These are phyloP conservation scores for Spatulosminthurus flaviceps DNA, from an alignment of 2,888 invertebrate genomes.

Conservation along the genomic window DNA sequence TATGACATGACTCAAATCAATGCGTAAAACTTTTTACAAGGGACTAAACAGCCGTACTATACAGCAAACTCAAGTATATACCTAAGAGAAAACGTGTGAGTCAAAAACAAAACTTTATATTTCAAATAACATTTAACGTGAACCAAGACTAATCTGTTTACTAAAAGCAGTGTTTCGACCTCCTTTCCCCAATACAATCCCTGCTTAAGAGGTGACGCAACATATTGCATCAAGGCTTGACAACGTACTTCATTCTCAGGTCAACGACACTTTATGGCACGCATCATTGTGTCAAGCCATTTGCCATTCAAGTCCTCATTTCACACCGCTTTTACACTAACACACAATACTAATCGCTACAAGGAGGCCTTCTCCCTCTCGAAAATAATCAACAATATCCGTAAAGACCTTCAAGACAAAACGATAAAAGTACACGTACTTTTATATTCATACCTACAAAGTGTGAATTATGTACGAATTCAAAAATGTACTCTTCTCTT, in stretches of 20 bases:
- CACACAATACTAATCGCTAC: neutral
- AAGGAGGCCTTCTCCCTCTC: neutral
- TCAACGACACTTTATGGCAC: slow-evolving; percentile 46
- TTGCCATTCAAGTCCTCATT: slow-evolving; percentile 45
- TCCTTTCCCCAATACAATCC: slow-evolving; percentile 46
- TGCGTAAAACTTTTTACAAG: too few species aligned
- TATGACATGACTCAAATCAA: too few species aligned
- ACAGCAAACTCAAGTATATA: neutral
- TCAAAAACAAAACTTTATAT: neutral
- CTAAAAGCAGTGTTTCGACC: slow-evolving; percentile 42
- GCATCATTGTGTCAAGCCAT: slow-evolving; percentile 49
- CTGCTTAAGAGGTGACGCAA: slow-evolving; percentile 38
- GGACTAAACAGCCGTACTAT: neutral
- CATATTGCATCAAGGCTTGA: slow-evolving; percentile 48
- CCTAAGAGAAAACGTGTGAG: neutral
- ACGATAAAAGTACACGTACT: neutral
- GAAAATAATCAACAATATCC: slow-evolving; percentile 3
- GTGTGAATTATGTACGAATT: too few species aligned
- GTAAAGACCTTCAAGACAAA: slow-evolving; percentile 12
- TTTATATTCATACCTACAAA: neutral
- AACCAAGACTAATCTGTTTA: slow-evolving; percentile 47
- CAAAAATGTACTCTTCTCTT: too few species aligned
- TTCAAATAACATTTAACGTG: slow-evolving; percentile 26
- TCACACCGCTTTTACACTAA: neutral
- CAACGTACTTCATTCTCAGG: slow-evolving; percentile 41